Evolutionary conservation across 2,797 vertebrate genomes (phyloP).

Genomic region (Tapera naevia): DNA sequence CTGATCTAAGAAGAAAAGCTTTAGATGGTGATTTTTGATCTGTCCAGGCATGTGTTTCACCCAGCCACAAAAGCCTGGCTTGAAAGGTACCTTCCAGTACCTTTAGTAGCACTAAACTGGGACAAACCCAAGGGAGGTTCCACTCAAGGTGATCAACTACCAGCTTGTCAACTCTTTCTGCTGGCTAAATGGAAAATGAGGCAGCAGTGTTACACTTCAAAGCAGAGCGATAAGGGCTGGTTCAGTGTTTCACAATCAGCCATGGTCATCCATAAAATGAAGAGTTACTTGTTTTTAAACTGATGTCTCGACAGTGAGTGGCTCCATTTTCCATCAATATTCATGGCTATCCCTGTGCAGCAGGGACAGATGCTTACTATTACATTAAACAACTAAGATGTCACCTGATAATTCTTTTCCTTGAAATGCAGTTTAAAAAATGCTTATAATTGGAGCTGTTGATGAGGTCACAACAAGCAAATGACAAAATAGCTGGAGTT

Average conservation of each 20-base stretch:
- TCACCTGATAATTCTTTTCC: not conserved
- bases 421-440: not conserved
- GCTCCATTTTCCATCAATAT: not conserved
- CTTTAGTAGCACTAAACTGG: slow-evolving; percentile 1
- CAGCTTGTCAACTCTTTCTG: not conserved
- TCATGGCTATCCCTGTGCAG: not conserved
- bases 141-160: not conserved
- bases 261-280: not conserved
- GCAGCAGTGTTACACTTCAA: not conserved
- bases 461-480: not conserved
- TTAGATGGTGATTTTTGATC: not conserved
- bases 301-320: not conserved
- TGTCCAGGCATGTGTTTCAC: accelerated
- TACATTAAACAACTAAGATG: not conserved
- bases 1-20: not conserved
- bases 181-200: not conserved
- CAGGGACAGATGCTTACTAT: not conserved
- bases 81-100: not conserved
- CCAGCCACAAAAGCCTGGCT: not conserved
- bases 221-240: not conserved
- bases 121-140: slow-evolving; percentile 11
- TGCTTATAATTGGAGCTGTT: not conserved
- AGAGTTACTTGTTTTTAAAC: not conserved
- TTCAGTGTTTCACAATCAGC: not conserved
- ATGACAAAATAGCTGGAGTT: not conserved